Evolutionary conservation across 2,797 vertebrate species (phyloP), one percentile per base, ranked within the genome.

Genomic region (Microchirus variegatus): DNA sequence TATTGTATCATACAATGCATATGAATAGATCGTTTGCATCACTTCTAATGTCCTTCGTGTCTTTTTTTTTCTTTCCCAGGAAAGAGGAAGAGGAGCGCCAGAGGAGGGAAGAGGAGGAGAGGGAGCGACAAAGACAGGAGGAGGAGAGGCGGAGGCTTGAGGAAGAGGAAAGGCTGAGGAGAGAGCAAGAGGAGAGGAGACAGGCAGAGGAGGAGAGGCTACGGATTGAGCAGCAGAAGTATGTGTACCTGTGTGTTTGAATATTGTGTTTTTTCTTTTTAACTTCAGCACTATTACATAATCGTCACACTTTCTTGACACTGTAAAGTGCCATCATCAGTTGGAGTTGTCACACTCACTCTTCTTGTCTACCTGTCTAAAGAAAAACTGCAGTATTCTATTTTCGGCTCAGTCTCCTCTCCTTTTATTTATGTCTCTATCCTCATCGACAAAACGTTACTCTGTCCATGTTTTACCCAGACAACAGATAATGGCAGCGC

Each of bases 401-500:
- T 36, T 31, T 31, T n/a, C 43, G 40, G 35, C 7, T 17, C 49
- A 35, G 55, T 18, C 12, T 58, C 22, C 15, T 1, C 55, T 16
- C 13, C 18, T 8, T 2, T 63, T 73, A 38, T 47, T 42, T 52
- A 4, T n/a, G 2, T 52, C 42, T 71, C 37, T 46, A n/a, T 73
- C 45, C 55, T 69, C 47, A n/a, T 54, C 42, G 42, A 38, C n/a
- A 52, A 15, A 10, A 7, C 42, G 5, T 40, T 4, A 10, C 13
- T 26, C 9, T 60, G 7, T 22, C 57, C 2, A n/a, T n/a, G n/a
- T 12, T 15, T 53, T 59, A 46, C 76, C 17, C 70, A 99, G 98
- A 89, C 97, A 98, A 82, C 98, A 99, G 92, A 99, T 99, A 76
- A 99, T 99, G 98, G 97, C 97, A 17, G 98, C 98, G 0, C 73